phyloP scores from a whole-genome alignment of 2,113 vertebrate genomes.

The Girardinichthys multiradiatus region DNA sequence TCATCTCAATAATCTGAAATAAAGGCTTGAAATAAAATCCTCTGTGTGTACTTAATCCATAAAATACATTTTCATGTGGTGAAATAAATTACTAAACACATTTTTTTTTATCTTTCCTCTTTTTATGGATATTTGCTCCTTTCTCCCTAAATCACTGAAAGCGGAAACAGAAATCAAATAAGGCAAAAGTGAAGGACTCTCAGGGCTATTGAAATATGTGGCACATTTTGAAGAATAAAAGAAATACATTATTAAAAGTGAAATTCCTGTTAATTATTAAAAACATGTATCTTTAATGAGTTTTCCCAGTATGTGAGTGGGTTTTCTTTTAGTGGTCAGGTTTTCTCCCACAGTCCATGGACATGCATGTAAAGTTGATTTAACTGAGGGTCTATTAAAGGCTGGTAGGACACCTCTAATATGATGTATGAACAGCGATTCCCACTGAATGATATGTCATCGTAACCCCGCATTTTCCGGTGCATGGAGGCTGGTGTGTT shows the following conservation, averaged over 20 bases:
- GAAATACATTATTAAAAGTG: not conserved
- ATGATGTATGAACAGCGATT: not conserved
- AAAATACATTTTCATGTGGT: too few species aligned
- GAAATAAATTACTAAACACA: not conserved
- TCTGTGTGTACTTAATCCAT: too few species aligned
- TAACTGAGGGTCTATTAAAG: not conserved
- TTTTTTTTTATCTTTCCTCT: not conserved
- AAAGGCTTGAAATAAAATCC: too few species aligned
- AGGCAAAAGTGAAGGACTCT: not conserved
- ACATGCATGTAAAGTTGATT: not conserved
- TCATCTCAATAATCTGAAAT: too few species aligned
- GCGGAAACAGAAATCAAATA: not conserved
- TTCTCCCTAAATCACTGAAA: not conserved
- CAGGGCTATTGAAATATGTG: not conserved
- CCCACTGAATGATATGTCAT: not conserved
- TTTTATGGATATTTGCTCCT: not conserved
- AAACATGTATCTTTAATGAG: not conserved
- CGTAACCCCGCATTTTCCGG: not conserved
- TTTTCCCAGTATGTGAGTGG: too few species aligned
- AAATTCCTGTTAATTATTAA: not conserved
- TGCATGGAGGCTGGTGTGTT: not conserved
- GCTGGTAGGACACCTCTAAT: not conserved
- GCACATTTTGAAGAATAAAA: not conserved
- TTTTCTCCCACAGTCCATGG: not conserved
- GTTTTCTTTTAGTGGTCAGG: not conserved